A percentile compares a stretch with the other conserved stretches of the same genome.
Conservation (phyloP, 2,797 vertebrate genomes). For the Xenops minutus region DNA sequence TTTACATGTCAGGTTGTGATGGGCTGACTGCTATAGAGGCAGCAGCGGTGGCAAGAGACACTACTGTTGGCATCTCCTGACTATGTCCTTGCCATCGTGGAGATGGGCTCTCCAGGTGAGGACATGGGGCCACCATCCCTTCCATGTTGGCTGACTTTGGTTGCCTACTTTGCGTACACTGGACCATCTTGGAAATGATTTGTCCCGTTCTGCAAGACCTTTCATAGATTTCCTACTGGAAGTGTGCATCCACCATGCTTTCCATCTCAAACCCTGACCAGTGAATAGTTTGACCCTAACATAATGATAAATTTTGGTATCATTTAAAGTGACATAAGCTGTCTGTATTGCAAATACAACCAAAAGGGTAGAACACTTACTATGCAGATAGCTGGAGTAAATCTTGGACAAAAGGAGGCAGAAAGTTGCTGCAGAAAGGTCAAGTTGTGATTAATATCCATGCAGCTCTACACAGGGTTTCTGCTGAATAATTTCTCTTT, state of each 20-base stretch:
- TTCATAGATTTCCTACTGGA: neutral
- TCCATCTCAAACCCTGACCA: neutral
- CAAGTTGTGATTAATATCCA: neutral
- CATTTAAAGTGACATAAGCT: neutral
- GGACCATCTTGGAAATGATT: neutral
- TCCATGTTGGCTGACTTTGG: neutral
- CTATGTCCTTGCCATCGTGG: no score
- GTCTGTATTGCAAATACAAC: neutral
- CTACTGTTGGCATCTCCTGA: neutral
- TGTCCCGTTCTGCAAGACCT: neutral
- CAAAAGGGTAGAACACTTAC: neutral
- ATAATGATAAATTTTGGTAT: neutral
- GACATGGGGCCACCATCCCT: neutral
- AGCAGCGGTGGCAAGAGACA: neutral
- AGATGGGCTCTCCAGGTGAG: neutral
- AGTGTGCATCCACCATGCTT: neutral
- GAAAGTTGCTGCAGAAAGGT: neutral
- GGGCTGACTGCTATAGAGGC: neutral
- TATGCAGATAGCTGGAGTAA: neutral
- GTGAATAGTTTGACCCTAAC: neutral
- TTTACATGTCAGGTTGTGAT: neutral
- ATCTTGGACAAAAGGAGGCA: neutral
- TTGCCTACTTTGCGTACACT: neutral
- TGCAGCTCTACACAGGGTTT: neutral
- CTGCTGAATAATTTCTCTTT: neutral